Evolutionary conservation across 2,113 vertebrate species (phyloP).

Genomic region (Cervus canadensis): DNA sequence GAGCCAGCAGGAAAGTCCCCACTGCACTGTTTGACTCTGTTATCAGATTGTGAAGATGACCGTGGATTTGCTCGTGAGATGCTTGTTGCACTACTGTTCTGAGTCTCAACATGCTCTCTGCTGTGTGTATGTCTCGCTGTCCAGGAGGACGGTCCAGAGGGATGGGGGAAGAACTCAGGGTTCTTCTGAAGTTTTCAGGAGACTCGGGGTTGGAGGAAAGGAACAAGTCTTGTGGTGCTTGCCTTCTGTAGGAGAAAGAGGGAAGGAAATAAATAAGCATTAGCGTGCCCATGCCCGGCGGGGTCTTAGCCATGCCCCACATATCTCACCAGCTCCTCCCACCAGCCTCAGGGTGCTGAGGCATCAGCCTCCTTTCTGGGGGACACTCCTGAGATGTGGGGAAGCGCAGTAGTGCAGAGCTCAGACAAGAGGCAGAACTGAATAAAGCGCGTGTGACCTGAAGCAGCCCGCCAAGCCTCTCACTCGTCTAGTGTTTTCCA

Average conservation of each 20-base stretch:
- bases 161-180: fast-evolving
- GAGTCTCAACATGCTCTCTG: not conserved
- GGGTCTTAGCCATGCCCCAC: not conserved
- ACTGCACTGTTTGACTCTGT: not conserved
- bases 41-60: not conserved
- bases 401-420: not conserved
- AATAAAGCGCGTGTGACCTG: not conserved
- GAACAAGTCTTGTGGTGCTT: not conserved
- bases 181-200: not conserved
- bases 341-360: not conserved
- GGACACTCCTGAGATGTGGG: not conserved
- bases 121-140: not conserved
- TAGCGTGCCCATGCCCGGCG: not conserved
- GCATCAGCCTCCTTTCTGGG: not conserved
- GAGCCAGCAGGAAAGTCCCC: not conserved
- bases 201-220: not conserved
- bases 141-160: not conserved
- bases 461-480: not conserved
- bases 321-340: not conserved
- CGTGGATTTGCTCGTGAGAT: not conserved
- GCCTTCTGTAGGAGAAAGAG: not conserved
- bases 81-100: not conserved
- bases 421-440: not conserved
- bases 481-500: not conserved
- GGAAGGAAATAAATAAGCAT: not conserved